phyloP scores from a whole-genome alignment of 2,797 vertebrate species.

The Pelodytes ibericus region DNA sequence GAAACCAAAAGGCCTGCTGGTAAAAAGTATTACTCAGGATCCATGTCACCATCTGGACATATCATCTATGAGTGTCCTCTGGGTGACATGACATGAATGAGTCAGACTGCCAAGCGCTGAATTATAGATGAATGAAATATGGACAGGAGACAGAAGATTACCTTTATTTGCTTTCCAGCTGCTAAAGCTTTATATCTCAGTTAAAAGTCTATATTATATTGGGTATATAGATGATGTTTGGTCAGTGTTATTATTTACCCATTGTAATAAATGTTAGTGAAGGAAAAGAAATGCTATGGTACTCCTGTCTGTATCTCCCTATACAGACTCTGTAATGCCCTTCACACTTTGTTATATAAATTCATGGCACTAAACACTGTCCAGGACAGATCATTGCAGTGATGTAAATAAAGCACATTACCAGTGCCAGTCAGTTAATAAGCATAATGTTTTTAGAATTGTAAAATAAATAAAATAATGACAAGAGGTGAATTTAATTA shows the following conservation, averaged over 20 bases:
- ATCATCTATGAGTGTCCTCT: constrained; percentile 11
- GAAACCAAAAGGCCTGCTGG: constrained; percentile 4
- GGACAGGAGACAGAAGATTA: not conserved
- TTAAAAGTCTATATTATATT: not conserved
- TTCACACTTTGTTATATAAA: too few species aligned
- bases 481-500: too few species aligned
- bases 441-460: too few species aligned
- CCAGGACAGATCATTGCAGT: not conserved
- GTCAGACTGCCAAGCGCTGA: constrained; percentile 9
- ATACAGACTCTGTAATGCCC: too few species aligned
- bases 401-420: not conserved
- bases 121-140: constrained; percentile 20
- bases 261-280: too few species aligned
- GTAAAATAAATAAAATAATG: too few species aligned
- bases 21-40: not conserved
- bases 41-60: constrained; percentile 35
- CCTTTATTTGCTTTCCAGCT: not conserved
- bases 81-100: constrained; percentile 31
- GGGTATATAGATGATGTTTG: too few species aligned
- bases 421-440: not conserved
- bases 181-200: not conserved
- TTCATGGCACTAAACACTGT: too few species aligned
- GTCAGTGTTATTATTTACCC: too few species aligned
- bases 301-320: too few species aligned
- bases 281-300: too few species aligned